Percentiles rank a stretch among this genome's conserved stretches.
phyloP scores from a whole-genome alignment of 1,140 invertebrate species.

The Chionoecetes opilio region DNA sequence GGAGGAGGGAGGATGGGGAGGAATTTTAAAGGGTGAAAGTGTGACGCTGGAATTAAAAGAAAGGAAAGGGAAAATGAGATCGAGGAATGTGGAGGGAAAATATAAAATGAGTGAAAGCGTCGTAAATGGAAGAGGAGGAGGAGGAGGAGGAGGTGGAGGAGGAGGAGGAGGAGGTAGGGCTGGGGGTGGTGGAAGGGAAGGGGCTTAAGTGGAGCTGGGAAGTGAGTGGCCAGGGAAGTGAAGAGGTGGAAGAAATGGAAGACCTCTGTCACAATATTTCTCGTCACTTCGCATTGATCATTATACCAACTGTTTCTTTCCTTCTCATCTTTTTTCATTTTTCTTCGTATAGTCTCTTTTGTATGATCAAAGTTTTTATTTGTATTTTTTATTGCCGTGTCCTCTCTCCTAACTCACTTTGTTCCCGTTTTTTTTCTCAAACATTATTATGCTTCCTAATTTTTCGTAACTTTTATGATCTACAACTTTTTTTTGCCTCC shows the following conservation, averaged over 20 bases:
- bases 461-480: no score
- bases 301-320: not conserved
- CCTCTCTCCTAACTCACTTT: no score
- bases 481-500: no score
- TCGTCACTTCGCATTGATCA: not conserved
- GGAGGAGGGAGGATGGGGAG: not conserved
- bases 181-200: not conserved
- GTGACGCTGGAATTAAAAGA: not conserved
- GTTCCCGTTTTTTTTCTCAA: no score
- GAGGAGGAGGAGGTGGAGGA: not conserved
- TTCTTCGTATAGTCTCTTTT: not conserved
- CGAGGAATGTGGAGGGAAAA: not conserved
- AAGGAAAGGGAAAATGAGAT: not conserved
- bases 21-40: not conserved
- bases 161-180: not conserved
- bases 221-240: not conserved
- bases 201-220: not conserved
- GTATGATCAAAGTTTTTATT: no score
- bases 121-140: not conserved
- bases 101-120: no score
- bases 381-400: no score
- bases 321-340: not conserved
- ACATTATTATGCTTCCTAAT: no score
- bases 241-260: not conserved
- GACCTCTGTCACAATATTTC: not conserved